A percentile compares a stretch with the other conserved stretches of the same genome.
phyloP scores from a whole-genome alignment of 2,888 invertebrate genomes.

The Drosophila phalerata region DNA sequence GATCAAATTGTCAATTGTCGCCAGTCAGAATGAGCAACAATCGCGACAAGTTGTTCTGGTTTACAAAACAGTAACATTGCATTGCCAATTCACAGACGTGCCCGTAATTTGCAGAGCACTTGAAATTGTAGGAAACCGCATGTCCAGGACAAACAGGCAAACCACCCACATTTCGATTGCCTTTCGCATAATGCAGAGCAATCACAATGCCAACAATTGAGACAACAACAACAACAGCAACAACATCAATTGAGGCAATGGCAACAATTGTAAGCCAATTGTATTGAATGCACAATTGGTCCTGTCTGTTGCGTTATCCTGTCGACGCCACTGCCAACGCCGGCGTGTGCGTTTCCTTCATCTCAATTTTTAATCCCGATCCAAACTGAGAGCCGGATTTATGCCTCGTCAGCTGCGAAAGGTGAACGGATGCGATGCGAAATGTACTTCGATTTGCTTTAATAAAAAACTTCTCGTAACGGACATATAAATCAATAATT shows the following conservation, averaged over 20 bases:
- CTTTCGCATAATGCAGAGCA: conserved; percentile 39
- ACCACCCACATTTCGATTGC: conserved; percentile 55
- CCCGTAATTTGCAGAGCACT: conserved; percentile 45
- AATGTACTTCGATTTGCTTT: conserved; percentile 37
- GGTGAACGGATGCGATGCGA: conserved; percentile 57
- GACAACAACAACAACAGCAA: conserved; percentile 8
- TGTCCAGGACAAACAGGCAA: conserved; percentile 33
- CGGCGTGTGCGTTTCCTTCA: conserved; percentile 55
- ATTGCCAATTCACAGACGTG: conserved; percentile 15
- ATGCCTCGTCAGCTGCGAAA: conserved; percentile 48
- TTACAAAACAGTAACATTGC: conserved; percentile 19
- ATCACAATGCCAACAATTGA: conserved; percentile 22
- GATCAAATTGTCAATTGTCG: conserved; percentile 29
- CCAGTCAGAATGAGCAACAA: conserved; percentile 34
- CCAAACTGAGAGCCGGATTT: conserved; percentile 45
- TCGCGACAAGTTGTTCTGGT: conserved; percentile 25
- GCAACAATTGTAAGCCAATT: conserved; percentile 69
- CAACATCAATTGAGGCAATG: conserved; percentile 28
- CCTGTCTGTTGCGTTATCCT: conserved; percentile 49
- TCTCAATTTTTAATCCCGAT: conserved; percentile 63
- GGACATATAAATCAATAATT: conserved; percentile 71
- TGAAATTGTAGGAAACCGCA: conserved; percentile 64
- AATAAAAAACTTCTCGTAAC: background rate
- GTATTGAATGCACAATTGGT: conserved; percentile 41
- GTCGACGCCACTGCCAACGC: conserved; percentile 18